A percentile compares a stretch with the other conserved stretches of the same genome.
Evolutionary conservation across 53 echinoderm and acorn worm genomes (phyloP).

Genomic region (Mesocentrotus franciscanus): DNA sequence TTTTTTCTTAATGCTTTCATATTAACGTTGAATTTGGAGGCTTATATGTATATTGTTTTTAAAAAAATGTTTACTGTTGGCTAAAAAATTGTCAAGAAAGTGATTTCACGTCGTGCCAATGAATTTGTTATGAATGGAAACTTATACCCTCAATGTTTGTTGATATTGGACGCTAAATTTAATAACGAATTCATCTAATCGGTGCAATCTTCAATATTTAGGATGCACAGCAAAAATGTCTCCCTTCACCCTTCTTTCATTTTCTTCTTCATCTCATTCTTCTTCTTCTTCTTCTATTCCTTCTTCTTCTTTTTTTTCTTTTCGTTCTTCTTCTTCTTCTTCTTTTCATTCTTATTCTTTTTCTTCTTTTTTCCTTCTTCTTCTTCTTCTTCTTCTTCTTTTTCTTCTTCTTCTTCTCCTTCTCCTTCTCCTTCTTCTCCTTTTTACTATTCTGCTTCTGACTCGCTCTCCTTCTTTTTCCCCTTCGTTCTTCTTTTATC

Average conservation of each 20-base stretch:
- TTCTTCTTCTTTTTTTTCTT: no score
- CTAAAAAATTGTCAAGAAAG: background rate
- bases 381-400: no score
- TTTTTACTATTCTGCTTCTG: background rate
- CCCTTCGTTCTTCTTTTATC: no score
- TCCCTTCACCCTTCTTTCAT: background rate
- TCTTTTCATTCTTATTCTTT: no score
- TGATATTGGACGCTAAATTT: background rate
- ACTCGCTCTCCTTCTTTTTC: no score
- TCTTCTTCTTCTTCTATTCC: no score
- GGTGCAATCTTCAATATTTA: background rate
- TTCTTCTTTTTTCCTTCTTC: no score
- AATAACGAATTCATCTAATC: background rate
- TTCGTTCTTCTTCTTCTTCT: no score
- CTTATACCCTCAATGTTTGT: background rate
- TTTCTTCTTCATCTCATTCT: no score
- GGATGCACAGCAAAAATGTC: background rate
- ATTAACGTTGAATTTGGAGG: background rate
- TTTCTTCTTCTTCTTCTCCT: no score
- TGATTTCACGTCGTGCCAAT: background rate
- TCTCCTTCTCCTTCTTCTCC: no score
- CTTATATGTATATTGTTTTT: background rate
- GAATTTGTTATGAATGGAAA: background rate
- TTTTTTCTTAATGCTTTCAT: background rate
- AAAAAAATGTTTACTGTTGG: no score